These are phyloP conservation scores for Rhinopomastus cyanomelas DNA, from an alignment of 2,113 vertebrate species.

Conservation along the genomic window DNA sequence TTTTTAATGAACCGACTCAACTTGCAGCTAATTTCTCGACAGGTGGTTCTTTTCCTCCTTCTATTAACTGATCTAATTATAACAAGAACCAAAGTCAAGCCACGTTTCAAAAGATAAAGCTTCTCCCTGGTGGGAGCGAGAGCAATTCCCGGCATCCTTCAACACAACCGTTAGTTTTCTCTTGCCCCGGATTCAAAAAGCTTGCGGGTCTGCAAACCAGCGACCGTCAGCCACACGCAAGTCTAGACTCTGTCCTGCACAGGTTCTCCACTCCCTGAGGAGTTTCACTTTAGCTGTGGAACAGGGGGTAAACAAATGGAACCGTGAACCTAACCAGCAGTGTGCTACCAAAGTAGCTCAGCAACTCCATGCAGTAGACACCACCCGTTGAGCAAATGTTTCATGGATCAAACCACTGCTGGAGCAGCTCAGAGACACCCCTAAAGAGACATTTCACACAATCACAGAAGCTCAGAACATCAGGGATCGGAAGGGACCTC, in stretches of 20 bases:
- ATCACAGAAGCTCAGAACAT: too few species aligned
- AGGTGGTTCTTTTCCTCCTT: background rate
- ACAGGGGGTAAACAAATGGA: conserved; percentile 59
- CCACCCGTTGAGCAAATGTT: conserved; percentile 48
- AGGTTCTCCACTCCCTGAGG: conserved; percentile 32
- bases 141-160: conserved; percentile 36
- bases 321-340: conserved; percentile 62
- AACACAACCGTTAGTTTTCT: conserved; percentile 32
- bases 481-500: too few species aligned
- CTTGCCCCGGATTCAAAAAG: conserved; percentile 26
- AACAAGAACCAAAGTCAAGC: conserved; percentile 23
- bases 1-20: conserved; percentile 3
- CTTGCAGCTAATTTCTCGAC: background rate
- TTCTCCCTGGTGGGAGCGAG: background rate
- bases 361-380: conserved; percentile 61
- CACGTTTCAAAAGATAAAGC: conserved; percentile 47
- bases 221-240: conserved; percentile 34
- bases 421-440: background rate
- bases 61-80: conserved; percentile 30
- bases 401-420: conserved; percentile 45
- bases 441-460: background rate
- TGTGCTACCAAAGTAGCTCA: conserved; percentile 32
- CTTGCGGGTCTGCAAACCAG: conserved; percentile 41
- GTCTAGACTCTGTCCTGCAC: background rate
- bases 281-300: conserved; percentile 64